These are phyloP conservation scores for Oscheius sp. DNA, from an alignment of 2,888 invertebrate genomes.

Conservation along the genomic window DNA sequence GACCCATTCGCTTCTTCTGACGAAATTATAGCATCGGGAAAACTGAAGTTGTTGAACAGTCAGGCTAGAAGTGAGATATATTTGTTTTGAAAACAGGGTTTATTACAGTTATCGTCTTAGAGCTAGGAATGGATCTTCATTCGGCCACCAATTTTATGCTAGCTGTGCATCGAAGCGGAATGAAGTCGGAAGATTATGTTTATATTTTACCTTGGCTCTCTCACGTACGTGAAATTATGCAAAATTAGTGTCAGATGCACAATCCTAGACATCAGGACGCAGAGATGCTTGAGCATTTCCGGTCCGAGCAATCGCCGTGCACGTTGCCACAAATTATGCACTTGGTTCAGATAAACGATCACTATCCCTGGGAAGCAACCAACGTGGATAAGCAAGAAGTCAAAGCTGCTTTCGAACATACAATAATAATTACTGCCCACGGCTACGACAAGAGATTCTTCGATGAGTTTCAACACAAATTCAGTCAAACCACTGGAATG, in stretches of 20 bases:
- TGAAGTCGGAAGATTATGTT: conserved; percentile 69
- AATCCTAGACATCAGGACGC: neutral
- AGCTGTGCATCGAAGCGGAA: conserved; percentile 58
- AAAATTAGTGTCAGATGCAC: neutral
- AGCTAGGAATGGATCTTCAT: conserved; percentile 71
- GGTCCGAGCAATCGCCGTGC: neutral
- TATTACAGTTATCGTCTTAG: conserved; percentile 66
- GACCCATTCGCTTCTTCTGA: conserved; percentile 69
- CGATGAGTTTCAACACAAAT: conserved; percentile 68
- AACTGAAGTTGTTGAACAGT: conserved; percentile 51
- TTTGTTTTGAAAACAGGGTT: neutral
- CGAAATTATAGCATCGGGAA: conserved; percentile 68
- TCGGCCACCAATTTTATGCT: conserved; percentile 66
- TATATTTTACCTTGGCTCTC: conserved; percentile 71
- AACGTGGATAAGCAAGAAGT: conserved; percentile 71
- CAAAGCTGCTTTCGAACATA: conserved; percentile 66
- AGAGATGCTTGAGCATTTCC: neutral
- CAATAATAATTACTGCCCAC: conserved; percentile 72
- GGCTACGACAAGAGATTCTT: conserved; percentile 72
- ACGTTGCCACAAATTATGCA: neutral
- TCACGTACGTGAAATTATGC: conserved; percentile 55
- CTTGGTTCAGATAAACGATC: conserved; percentile 62
- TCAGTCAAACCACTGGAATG: conserved; percentile 67
- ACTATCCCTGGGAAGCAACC: conserved; percentile 71
- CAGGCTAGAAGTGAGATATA: conserved; percentile 58